phyloP scores from a whole-genome alignment of 2,888 invertebrate species.

The Acleris laterana region DNA sequence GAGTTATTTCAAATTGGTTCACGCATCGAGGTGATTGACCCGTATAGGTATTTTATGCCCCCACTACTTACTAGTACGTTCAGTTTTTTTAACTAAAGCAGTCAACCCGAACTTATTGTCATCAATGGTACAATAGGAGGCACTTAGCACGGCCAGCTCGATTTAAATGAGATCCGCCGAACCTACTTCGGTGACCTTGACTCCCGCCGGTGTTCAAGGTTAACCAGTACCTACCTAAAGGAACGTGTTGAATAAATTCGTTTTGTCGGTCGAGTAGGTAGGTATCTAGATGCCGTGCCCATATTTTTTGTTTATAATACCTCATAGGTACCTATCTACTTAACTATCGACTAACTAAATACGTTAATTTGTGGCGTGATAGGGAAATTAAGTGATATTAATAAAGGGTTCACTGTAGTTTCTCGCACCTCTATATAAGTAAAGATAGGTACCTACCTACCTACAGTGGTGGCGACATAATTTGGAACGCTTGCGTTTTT shows the following conservation, averaged over 20 bases:
- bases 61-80: constrained; percentile 49
- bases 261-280: constrained; percentile 9
- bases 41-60: constrained; percentile 56
- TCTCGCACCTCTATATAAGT: too few species aligned
- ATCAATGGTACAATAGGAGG: constrained; percentile 67
- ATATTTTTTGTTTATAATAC: neutral
- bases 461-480: too few species aligned
- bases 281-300: neutral
- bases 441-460: too few species aligned
- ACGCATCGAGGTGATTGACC: constrained; percentile 72
- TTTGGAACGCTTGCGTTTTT: too few species aligned
- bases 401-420: too few species aligned
- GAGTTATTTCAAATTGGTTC: constrained; percentile 71
- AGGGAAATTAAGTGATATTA: too few species aligned
- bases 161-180: constrained; percentile 54
- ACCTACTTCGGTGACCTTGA: constrained; percentile 64
- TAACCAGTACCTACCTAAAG: constrained; percentile 45
- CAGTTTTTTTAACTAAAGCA: constrained; percentile 62
- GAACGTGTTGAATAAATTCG: constrained; percentile 43
- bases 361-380: too few species aligned
- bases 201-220: constrained; percentile 67
- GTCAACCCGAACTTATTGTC: constrained; percentile 72
- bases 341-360: neutral
- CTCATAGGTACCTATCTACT: neutral
- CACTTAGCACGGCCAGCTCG: constrained; percentile 57